Conservation (phyloP, 2,888 invertebrate species). For the Brachylomia viminalis region DNA sequence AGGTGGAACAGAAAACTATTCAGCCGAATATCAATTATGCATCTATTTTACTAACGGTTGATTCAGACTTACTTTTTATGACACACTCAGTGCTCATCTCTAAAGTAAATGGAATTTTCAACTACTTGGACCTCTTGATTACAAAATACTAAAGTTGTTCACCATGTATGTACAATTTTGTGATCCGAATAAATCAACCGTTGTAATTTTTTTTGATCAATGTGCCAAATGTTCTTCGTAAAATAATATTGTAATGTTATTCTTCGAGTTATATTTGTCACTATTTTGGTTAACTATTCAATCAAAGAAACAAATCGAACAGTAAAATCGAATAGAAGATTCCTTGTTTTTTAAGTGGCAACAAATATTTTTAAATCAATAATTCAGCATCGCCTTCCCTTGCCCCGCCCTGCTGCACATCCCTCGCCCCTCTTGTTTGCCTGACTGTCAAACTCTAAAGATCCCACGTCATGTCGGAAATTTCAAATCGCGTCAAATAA, state of each 20-base stretch:
- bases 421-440: slow-evolving; percentile 5
- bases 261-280: too few species aligned
- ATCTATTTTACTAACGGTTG: background rate
- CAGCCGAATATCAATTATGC: background rate
- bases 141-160: background rate
- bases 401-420: background rate
- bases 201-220: background rate
- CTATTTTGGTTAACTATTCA: background rate
- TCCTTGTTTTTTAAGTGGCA: slow-evolving; percentile 6
- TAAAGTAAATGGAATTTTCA: background rate
- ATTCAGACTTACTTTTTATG: background rate
- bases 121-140: background rate
- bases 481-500: slow-evolving; percentile 33
- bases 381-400: background rate
- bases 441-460: slow-evolving; percentile 23
- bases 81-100: background rate
- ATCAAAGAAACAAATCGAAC: background rate
- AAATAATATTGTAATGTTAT: background rate
- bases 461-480: slow-evolving; percentile 62
- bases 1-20: background rate
- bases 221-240: background rate
- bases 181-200: background rate
- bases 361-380: slow-evolving; percentile 20
- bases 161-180: background rate
- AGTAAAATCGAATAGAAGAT: background rate